Conservation (phyloP, 2,113 vertebrate species). For the Platysternon megacephalum region DNA sequence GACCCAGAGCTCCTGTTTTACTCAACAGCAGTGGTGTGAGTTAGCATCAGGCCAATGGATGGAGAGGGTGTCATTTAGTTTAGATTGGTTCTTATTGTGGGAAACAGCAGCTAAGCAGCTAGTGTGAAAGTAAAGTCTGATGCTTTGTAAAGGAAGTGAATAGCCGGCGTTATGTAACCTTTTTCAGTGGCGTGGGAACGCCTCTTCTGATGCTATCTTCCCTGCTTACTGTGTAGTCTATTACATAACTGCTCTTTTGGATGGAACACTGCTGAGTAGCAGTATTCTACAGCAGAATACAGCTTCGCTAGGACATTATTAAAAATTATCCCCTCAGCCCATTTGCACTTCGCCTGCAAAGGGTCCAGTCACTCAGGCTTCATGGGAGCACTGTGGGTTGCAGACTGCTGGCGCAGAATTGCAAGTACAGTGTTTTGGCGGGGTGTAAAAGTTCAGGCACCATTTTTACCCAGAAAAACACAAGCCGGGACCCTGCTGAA, state of each 20-base stretch:
- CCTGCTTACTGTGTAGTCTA: neutral
- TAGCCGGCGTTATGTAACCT: neutral
- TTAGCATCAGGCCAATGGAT: fast-evolving
- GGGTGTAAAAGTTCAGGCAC: neutral
- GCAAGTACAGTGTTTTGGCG: neutral
- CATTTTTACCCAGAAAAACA: neutral
- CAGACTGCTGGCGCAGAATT: neutral
- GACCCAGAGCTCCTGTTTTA: neutral
- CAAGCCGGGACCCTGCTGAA: neutral
- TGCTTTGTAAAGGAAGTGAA: neutral
- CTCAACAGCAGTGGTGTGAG: neutral
- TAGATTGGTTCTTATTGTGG: neutral
- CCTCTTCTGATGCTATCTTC: neutral
- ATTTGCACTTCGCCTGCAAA: neutral
- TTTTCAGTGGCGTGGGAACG: neutral
- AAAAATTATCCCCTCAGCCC: neutral
- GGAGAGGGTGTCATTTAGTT: neutral
- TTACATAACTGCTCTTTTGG: neutral
- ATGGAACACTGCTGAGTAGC: neutral
- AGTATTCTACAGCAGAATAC: neutral
- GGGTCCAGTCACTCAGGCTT: neutral
- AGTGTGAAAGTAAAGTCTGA: neutral
- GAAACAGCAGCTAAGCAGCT: neutral
- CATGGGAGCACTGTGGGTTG: neutral
- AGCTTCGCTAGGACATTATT: neutral